A percentile compares a stretch with the other conserved stretches of the same genome.
These are phyloP conservation scores for Liolophura sinensis DNA, from an alignment of 1,140 invertebrate genomes.

Conservation along the genomic window DNA sequence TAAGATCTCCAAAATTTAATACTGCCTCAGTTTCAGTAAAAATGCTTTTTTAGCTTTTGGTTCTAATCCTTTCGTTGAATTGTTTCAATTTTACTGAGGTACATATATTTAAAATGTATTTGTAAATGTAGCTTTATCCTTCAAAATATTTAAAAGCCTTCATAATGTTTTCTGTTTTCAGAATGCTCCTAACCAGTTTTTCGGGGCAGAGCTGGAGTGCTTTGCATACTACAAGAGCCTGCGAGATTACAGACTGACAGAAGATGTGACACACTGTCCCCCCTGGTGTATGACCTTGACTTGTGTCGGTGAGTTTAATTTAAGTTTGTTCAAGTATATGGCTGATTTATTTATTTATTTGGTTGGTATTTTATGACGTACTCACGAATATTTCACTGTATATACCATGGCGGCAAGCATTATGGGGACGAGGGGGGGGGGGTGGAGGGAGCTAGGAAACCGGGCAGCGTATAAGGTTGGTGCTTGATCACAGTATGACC, in stretches of 20 bases:
- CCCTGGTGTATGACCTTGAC: slow-evolving; percentile 55
- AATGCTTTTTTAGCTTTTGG: too few species aligned
- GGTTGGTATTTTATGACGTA: too few species aligned
- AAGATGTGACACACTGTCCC: slow-evolving; percentile 51
- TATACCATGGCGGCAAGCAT: too few species aligned
- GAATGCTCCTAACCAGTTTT: slow-evolving; percentile 54
- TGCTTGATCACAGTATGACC: too few species aligned
- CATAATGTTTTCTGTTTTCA: slow-evolving; percentile 30
- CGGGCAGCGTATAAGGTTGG: too few species aligned
- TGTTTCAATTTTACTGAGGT: slow-evolving; percentile 1
- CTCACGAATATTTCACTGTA: too few species aligned
- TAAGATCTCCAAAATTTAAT: too few species aligned
- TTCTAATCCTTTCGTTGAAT: neutral
- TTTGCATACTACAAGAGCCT: slow-evolving; percentile 57
- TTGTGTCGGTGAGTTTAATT: slow-evolving; percentile 39
- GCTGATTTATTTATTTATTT: too few species aligned
- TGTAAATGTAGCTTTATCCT: neutral
- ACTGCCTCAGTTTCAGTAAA: too few species aligned
- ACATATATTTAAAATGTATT: slow-evolving; percentile 4
- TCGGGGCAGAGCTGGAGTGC: slow-evolving; percentile 54
- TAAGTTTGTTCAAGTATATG: too few species aligned
- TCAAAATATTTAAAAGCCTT: slow-evolving; percentile 3
- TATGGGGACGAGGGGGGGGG: too few species aligned
- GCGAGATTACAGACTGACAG: slow-evolving; percentile 53
- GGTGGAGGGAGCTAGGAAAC: neutral